These are phyloP conservation scores for Silvanus unidentatus DNA, from an alignment of 2,888 invertebrate genomes.

Conservation along the genomic window DNA sequence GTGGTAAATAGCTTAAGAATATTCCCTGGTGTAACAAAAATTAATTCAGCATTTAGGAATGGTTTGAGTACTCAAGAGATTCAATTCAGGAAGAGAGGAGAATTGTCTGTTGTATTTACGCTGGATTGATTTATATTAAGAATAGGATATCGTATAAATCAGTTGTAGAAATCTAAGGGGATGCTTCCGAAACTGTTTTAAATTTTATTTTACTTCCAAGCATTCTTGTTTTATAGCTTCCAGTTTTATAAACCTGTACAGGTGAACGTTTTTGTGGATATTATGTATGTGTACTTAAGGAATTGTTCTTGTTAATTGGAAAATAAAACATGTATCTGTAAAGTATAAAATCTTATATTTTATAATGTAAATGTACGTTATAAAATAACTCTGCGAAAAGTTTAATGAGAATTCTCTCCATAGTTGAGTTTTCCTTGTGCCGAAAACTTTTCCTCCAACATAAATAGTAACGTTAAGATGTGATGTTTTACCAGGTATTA, in stretches of 20 bases:
- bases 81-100: slow-evolving; percentile 14
- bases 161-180: too few relatives aligned
- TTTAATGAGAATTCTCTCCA: slow-evolving; percentile 29
- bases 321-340: too few relatives aligned
- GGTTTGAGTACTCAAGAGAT: slow-evolving; percentile 12
- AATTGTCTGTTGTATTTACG: slow-evolving; percentile 22
- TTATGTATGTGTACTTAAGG: too few relatives aligned
- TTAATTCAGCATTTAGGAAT: slow-evolving; percentile 9
- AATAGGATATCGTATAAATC: background rate
- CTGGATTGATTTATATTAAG: slow-evolving; percentile 20
- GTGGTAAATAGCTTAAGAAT: background rate
- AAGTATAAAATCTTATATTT: background rate
- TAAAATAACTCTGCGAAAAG: slow-evolving; percentile 22
- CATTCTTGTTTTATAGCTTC: too few relatives aligned
- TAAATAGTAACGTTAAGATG: slow-evolving; percentile 25
- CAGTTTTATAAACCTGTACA: too few relatives aligned
- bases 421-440: slow-evolving; percentile 8
- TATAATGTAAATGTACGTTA: slow-evolving; percentile 7
- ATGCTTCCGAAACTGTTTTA: too few relatives aligned
- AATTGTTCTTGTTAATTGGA: too few relatives aligned
- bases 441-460: slow-evolving; percentile 21
- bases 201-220: too few relatives aligned
- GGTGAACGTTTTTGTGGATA: too few relatives aligned
- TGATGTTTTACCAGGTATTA: slow-evolving; percentile 15
- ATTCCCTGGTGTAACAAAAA: slow-evolving; percentile 9